Percentiles rank a stretch among this genome's conserved stretches.
phyloP scores from a whole-genome alignment of 1,140 invertebrate genomes.

The Hylaeus anthracinus region DNA sequence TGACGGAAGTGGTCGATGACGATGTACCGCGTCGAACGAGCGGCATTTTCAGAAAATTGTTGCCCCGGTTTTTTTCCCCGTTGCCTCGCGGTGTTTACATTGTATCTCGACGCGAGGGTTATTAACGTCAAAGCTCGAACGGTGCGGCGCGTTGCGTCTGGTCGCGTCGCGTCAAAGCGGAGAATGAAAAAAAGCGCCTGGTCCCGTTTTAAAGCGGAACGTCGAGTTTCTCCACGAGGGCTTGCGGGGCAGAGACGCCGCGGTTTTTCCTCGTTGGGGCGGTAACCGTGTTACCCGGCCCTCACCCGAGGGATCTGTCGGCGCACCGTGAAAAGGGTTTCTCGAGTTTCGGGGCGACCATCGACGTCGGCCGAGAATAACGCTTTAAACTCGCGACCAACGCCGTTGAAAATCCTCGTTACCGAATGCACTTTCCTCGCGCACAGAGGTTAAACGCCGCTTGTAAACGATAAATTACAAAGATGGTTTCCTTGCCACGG shows the following conservation, averaged over 20 bases:
- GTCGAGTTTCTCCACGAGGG: not conserved
- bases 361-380: slow-evolving; percentile 20
- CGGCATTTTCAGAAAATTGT: not conserved
- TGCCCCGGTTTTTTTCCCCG: not conserved
- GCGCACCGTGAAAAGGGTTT: not conserved
- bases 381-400: slow-evolving; percentile 33
- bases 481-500: not conserved
- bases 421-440: slow-evolving; percentile 41
- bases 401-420: slow-evolving; percentile 52
- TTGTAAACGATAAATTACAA: slow-evolving; percentile 53
- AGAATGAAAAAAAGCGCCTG: slow-evolving; percentile 27
- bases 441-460: slow-evolving; percentile 32
- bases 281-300: slow-evolving; percentile 21
- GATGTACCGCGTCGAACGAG: slow-evolving; percentile 22
- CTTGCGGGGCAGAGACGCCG: no score
- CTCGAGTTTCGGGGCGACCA: not conserved
- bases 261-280: not conserved
- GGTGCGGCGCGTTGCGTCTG: not conserved
- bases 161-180: slow-evolving; percentile 22
- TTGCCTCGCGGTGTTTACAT: slow-evolving; percentile 26
- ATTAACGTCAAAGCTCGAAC: slow-evolving; percentile 16
- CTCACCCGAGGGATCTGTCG: not conserved
- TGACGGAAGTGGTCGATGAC: not conserved
- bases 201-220: not conserved
- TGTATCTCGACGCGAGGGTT: slow-evolving; percentile 32